Evolutionary conservation across 2,113 vertebrate species (phyloP).

Genomic region (Hirundichthys speculiger): DNA sequence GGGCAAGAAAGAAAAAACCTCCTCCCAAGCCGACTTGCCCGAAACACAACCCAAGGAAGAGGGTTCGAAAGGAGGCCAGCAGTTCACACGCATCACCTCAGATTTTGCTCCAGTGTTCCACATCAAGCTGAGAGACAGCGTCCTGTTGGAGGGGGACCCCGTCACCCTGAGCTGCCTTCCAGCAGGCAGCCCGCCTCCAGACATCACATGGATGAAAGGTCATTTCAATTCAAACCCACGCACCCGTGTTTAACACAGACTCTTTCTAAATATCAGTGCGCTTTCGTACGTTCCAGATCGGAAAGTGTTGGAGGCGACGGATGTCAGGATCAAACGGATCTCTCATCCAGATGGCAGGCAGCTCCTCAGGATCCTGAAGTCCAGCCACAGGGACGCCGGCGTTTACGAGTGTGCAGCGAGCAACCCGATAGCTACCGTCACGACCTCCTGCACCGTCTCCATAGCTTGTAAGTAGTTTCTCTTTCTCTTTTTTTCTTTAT

Average conservation of each 20-base stretch:
- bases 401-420: constrained; percentile 91
- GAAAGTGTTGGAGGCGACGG: constrained; percentile 75
- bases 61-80: constrained; percentile 62
- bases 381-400: constrained; percentile 83
- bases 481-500: neutral
- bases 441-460: constrained; percentile 89
- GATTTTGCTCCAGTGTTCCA: constrained; percentile 95
- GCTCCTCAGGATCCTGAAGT: constrained; percentile 87
- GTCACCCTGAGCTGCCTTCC: constrained; percentile 93
- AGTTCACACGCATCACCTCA: constrained; percentile 83
- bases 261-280: neutral
- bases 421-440: constrained; percentile 87
- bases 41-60: constrained; percentile 78
- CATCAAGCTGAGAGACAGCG: constrained; percentile 93
- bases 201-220: constrained; percentile 94
- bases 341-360: constrained; percentile 92
- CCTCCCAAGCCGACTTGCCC: constrained; percentile 84
- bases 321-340: constrained; percentile 80
- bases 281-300: constrained; percentile 82
- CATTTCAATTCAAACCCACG: neutral
- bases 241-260: neutral
- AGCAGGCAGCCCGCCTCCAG: constrained; percentile 88
- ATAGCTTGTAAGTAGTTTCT: constrained; percentile 87
- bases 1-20: constrained; percentile 85
- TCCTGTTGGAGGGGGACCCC: constrained; percentile 90